phyloP scores from a whole-genome alignment of 2,888 invertebrate species.

The Andrena marginata region DNA sequence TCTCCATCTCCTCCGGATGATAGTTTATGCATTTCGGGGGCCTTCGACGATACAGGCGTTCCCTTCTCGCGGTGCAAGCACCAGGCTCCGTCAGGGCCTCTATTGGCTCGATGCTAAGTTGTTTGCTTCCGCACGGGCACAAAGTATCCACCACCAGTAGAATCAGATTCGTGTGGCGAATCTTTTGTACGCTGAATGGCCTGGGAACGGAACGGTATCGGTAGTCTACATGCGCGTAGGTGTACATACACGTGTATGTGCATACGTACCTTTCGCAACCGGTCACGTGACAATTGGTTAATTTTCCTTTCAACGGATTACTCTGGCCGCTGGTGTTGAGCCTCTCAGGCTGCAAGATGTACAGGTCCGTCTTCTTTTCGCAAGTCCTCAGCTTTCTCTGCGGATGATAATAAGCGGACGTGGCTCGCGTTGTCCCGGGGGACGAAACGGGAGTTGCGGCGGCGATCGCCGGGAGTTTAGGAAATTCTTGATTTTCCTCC shows the following conservation, averaged over 20 bases:
- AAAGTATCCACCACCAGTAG: constrained; percentile 94
- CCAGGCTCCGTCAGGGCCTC: constrained; percentile 84
- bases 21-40: constrained; percentile 94
- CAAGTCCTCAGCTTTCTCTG: constrained; percentile 88
- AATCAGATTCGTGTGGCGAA: constrained; percentile 95
- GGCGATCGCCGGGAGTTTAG: constrained; percentile 80
- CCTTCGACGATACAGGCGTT: constrained; percentile 90
- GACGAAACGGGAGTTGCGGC: constrained; percentile 77
- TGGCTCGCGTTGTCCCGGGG: constrained; percentile 85
- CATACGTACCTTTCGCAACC: constrained; percentile 92
- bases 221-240: no score
- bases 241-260: no score
- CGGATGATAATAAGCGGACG: constrained; percentile 84
- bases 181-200: constrained; percentile 96
- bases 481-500: constrained; percentile 82
- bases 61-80: constrained; percentile 84
- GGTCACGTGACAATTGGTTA: constrained; percentile 94
- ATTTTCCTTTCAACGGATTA: constrained; percentile 94
- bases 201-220: constrained; percentile 84
- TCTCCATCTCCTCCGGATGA: constrained; percentile 91
- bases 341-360: constrained; percentile 92
- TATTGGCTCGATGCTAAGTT: constrained; percentile 91
- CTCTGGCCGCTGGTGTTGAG: constrained; percentile 92
- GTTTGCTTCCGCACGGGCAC: constrained; percentile 95
- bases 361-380: constrained; percentile 95